Percentiles rank a stretch among this genome's conserved stretches.
Evolutionary conservation across 2,888 invertebrate species (phyloP).

Genomic region (Synanthedon myopaeformis): DNA sequence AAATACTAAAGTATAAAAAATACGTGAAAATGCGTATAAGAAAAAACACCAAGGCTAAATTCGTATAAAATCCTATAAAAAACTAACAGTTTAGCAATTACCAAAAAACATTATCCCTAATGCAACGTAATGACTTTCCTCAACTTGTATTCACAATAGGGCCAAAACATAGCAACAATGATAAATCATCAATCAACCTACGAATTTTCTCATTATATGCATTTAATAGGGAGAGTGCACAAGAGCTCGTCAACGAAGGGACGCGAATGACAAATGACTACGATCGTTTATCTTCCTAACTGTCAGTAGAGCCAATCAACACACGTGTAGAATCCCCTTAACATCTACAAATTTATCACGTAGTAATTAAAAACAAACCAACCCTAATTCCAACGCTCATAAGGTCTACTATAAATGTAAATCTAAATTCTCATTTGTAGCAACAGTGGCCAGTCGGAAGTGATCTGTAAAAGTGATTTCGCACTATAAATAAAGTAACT

Average conservation of each 20-base stretch:
- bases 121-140: background rate
- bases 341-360: constrained; percentile 9
- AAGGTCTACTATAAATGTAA: constrained; percentile 8
- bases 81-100: no score
- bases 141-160: background rate
- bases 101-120: no score
- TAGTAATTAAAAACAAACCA: constrained; percentile 7
- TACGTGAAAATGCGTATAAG: no score
- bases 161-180: constrained; percentile 6
- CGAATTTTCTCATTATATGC: constrained; percentile 51
- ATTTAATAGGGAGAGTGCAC: constrained; percentile 57
- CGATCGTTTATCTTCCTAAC: constrained; percentile 64
- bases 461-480: constrained; percentile 27
- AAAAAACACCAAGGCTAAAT: no score
- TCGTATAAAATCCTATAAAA: no score
- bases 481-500: constrained; percentile 13
- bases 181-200: constrained; percentile 46
- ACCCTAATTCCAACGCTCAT: constrained; percentile 8
- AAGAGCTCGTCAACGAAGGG: constrained; percentile 40
- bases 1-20: no score
- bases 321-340: constrained; percentile 45
- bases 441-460: constrained; percentile 20
- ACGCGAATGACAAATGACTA: constrained; percentile 60
- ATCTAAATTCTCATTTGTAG: constrained; percentile 15
- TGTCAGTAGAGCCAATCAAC: constrained; percentile 63